A percentile compares a stretch with the other conserved stretches of the same genome.
Conservation (phyloP, 2,888 invertebrate species). For the Drosophila setosimentum region DNA sequence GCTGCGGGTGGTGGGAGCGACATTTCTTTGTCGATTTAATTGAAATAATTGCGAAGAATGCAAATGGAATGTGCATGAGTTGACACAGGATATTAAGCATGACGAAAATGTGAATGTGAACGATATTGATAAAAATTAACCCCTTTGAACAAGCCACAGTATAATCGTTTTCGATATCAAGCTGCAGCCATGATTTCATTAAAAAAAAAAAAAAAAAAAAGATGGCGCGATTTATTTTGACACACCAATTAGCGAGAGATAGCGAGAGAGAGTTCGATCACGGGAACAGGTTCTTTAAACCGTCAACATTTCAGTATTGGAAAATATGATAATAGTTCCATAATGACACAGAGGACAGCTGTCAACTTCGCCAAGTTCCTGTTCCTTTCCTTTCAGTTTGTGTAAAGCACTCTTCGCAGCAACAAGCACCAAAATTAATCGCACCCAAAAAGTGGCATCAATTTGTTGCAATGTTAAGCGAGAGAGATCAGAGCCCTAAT, state of each 20-base stretch:
- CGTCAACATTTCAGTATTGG: not conserved
- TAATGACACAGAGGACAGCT: not conserved
- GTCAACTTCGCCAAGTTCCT: not conserved
- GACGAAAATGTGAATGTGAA: slow-evolving; percentile 27
- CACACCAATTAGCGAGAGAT: not conserved
- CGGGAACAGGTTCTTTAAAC: not conserved
- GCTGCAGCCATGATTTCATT: not conserved
- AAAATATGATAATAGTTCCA: not conserved
- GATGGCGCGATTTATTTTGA: not conserved
- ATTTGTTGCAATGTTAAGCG: not conserved
- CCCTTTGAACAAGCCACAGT: not conserved
- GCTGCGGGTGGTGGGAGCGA: slow-evolving; percentile 12
- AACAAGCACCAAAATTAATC: not conserved
- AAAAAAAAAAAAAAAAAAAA: not conserved
- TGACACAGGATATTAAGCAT: slow-evolving; percentile 77
- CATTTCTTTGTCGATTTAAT: slow-evolving; percentile 74
- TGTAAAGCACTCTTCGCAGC: not conserved
- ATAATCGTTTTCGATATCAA: not conserved
- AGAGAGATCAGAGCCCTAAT: not conserved
- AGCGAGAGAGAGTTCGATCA: not conserved
- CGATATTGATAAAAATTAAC: slow-evolving; percentile 2
- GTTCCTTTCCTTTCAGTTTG: not conserved
- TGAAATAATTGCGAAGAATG: slow-evolving; percentile 81
- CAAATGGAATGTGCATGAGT: slow-evolving; percentile 75
- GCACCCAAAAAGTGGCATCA: not conserved